Base-by-base conservation (phyloP, 1,140 invertebrate genomes). In the Acyrthosiphon pisum region DNA sequence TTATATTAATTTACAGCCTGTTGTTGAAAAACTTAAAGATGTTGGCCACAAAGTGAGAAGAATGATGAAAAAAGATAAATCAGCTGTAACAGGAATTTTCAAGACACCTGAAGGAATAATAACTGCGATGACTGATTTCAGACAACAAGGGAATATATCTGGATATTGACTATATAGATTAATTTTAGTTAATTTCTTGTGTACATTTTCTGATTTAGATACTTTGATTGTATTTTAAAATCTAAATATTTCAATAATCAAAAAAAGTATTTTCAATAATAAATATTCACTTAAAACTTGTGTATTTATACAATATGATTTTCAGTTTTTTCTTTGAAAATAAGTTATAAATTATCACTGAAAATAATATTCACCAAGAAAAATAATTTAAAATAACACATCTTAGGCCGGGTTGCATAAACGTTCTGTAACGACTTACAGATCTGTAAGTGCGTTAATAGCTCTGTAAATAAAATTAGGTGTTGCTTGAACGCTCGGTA, bases 61-160 rank as follows among this genome's bases (percentile, higher is more conserved):
- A 56, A 44, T 91, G n/a, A 76, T 23, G 41, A 37, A 23, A 1
- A 56, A 93, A 11, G 90, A 84, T 46, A 41, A 90, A 35, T 94
- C 93, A 4, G 90, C 93, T 26, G 94, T 94, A 26, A 93, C 93
- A 6, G 94, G 93, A 11, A 91, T 94, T 68, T 89, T 92, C 37
- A 91, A 60, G 37, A 91, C 87, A 22, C 56, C 81, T 4, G 44
- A 68, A 35, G 88, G 56, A 14, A 14, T 48, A 44, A 93, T 94
- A 50, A 93, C 93, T 1, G 94, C 93, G 0, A 93, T 90, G 60
- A 91, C 91, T 41, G 94, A 94, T 86, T 94, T 93, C 35, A 68
- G 94, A 92, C 83, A 94, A 93, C 91, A 84, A 48, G 94, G 94
- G 53, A 91, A 86, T 26, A 89, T 81, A 11, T 53, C 93, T 26